A percentile compares a stretch with the other conserved stretches of the same genome.
Evolutionary conservation across 2,113 vertebrate species (phyloP).

Genomic region (Ailuropoda melanoleuca): DNA sequence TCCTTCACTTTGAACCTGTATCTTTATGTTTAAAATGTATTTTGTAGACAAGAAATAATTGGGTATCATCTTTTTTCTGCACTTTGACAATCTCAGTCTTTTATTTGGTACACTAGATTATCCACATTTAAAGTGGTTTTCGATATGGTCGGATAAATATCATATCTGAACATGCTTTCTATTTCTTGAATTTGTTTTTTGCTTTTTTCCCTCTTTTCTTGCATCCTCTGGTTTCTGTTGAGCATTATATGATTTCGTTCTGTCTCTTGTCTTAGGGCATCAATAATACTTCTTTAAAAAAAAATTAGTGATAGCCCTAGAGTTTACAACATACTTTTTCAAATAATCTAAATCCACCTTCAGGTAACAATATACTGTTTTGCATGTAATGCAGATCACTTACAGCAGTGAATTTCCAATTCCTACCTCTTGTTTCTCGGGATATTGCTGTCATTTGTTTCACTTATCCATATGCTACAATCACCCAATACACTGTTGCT

Average conservation of each 20-base stretch:
- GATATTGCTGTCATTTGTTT: not conserved
- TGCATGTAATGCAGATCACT: not conserved
- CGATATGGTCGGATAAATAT: not conserved
- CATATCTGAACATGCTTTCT: not conserved
- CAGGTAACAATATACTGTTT: not conserved
- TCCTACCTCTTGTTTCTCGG: not conserved
- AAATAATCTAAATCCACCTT: not conserved
- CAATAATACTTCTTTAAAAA: not conserved
- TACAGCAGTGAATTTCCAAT: not conserved
- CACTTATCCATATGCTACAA: not conserved
- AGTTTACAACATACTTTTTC: not conserved
- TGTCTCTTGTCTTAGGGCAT: not conserved
- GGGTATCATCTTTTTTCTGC: not conserved
- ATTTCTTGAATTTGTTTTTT: not conserved
- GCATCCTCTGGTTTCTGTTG: not conserved
- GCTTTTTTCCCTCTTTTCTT: not conserved
- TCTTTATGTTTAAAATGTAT: not conserved
- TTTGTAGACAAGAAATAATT: not conserved
- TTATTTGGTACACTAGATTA: not conserved
- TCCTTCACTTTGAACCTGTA: not conserved
- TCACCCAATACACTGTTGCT: not conserved
- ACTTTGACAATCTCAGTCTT: not conserved
- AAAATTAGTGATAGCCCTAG: not conserved
- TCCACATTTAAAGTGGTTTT: not conserved
- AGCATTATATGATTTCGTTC: not conserved